Evolutionary conservation across 2,888 invertebrate genomes (phyloP).

Genomic region (Caenorhabditis wallacei): DNA sequence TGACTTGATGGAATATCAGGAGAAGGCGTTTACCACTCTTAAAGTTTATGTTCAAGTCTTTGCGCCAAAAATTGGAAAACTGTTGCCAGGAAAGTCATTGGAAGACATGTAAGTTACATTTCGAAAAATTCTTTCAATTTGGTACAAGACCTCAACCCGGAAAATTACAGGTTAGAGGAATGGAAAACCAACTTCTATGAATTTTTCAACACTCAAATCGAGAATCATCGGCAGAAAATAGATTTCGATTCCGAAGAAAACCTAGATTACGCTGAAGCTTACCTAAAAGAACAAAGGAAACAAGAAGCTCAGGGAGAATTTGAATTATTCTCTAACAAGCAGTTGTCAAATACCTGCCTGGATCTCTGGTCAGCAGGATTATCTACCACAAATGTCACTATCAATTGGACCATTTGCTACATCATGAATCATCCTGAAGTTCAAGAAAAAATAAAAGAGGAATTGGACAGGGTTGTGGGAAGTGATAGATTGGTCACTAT

Average conservation of each 20-base stretch:
- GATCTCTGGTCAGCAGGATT: slow-evolving; percentile 58
- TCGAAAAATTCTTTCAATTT: not conserved
- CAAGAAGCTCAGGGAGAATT: slow-evolving; percentile 47
- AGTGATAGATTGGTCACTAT: slow-evolving; percentile 61
- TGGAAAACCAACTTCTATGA: slow-evolving; percentile 39
- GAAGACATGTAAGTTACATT: slow-evolving; percentile 45
- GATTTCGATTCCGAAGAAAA: slow-evolving; percentile 35
- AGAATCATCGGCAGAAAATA: slow-evolving; percentile 49
- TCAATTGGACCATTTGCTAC: slow-evolving; percentile 38
- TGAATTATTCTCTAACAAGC: slow-evolving; percentile 20
- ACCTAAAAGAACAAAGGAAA: slow-evolving; percentile 61
- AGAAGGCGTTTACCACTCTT: not conserved
- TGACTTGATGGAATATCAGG: slow-evolving; percentile 37
- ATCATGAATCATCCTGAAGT: slow-evolving; percentile 40
- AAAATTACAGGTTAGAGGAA: not conserved
- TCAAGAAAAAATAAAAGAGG: slow-evolving; percentile 66
- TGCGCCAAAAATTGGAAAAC: slow-evolving; percentile 8
- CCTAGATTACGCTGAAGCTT: slow-evolving; percentile 63
- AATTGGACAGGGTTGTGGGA: slow-evolving; percentile 65
- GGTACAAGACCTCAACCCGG: not conserved
- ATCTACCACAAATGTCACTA: slow-evolving; percentile 34
- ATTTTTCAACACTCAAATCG: slow-evolving; percentile 58
- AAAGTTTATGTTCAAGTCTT: slow-evolving; percentile 31
- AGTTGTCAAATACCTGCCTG: slow-evolving; percentile 33
- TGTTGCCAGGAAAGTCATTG: slow-evolving; percentile 31